Percentiles rank a stretch among this genome's conserved stretches.
phyloP scores from a whole-genome alignment of 2,888 invertebrate species.

The Opisthograptis luteolata region DNA sequence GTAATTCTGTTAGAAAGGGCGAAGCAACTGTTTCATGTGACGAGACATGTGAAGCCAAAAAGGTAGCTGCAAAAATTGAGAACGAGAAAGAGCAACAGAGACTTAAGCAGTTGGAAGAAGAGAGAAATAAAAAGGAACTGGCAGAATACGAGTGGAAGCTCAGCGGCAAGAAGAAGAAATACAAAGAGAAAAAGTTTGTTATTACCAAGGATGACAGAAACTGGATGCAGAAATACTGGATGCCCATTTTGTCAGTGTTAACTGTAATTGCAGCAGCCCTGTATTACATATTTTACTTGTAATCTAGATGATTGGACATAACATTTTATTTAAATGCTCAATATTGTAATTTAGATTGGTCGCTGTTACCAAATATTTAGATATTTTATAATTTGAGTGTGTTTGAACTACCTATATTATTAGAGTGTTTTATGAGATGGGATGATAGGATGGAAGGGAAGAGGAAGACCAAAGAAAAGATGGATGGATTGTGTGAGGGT shows the following conservation, averaged over 20 bases:
- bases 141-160: conserved; percentile 91
- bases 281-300: conserved; percentile 50
- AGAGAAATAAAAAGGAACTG: conserved; percentile 88
- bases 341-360: conserved; percentile 4
- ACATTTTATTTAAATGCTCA: conserved; percentile 10
- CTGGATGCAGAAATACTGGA: conserved; percentile 73
- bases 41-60: conserved; percentile 85
- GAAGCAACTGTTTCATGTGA: conserved; percentile 85
- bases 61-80: conserved; percentile 78
- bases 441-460: too few species aligned
- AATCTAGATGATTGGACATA: neutral
- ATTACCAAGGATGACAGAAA: conserved; percentile 71
- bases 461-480: too few species aligned
- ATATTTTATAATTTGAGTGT: too few species aligned
- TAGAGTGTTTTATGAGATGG: too few species aligned
- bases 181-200: conserved; percentile 74
- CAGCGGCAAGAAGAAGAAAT: conserved; percentile 85
- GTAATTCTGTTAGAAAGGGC: conserved; percentile 82
- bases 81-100: conserved; percentile 83
- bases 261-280: conserved; percentile 51
- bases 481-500: too few species aligned
- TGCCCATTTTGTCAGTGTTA: conserved; percentile 61
- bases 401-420: too few species aligned
- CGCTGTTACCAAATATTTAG: neutral
- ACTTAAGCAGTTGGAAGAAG: conserved; percentile 85